Conservation (phyloP, 2,113 vertebrate species). For the Vulpes ferrilata region DNA sequence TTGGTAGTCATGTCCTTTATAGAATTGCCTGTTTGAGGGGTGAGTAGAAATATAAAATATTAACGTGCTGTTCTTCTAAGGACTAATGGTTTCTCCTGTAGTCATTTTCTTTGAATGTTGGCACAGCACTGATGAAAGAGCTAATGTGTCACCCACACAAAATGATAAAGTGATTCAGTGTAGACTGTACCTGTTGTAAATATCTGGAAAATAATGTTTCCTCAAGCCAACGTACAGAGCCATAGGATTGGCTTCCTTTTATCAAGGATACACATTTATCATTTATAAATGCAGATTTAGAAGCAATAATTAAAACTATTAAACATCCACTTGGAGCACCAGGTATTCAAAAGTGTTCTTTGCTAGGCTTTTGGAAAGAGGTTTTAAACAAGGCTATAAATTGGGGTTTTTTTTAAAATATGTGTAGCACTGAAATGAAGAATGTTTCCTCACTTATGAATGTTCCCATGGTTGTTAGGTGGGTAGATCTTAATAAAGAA, state of each 20-base stretch:
- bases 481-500: conserved; percentile 74
- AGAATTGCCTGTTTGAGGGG: conserved; percentile 47
- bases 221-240: not conserved
- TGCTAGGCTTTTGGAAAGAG: conserved; percentile 60
- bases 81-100: conserved; percentile 52
- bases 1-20: conserved; percentile 2
- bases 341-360: conserved; percentile 68
- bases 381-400: conserved; percentile 63
- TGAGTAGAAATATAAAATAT: conserved; percentile 36
- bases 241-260: not conserved
- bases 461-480: conserved; percentile 62
- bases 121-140: conserved; percentile 42
- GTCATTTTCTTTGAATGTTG: conserved; percentile 49
- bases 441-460: conserved; percentile 65
- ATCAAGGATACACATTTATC: not conserved
- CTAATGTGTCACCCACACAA: not conserved
- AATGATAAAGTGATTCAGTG: conserved; percentile 54
- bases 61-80: conserved; percentile 18
- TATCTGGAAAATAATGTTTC: conserved; percentile 34
- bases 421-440: conserved; percentile 52
- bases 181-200: conserved; percentile 11
- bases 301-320: conserved; percentile 59
- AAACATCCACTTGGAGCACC: conserved; percentile 20
- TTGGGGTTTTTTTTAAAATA: conserved; percentile 48
- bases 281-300: conserved; percentile 55